Evolutionary conservation across 2,113 vertebrate species (phyloP), one percentile per base, ranked within the genome.

Genomic region (Pyrgilauda ruficollis): DNA sequence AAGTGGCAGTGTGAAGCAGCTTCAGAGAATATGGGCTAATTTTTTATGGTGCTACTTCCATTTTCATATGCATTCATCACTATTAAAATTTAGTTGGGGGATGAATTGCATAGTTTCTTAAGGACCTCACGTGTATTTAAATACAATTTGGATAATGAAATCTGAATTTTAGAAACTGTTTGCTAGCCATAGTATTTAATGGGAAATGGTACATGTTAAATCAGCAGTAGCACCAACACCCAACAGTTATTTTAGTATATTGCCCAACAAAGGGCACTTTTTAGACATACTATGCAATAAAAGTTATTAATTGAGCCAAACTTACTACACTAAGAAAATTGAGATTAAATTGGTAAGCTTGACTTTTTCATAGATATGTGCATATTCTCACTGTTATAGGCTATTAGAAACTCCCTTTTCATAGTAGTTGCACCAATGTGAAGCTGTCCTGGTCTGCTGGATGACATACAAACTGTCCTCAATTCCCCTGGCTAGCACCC

Each of bases 31-130:
- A 59, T 67, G 46, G 64, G 77, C 76, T 94, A 94, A 96, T 97
- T 98, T 97, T 94, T 68, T 92, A 77, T 95, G 93, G 93, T 93
- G 53, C 84, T 95, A 59, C 83, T 97, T 97, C 79, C 67, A 78
- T 66, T 94, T 67, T 93, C 77, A 66, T 59, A 87, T 95, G 44
- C 52, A 93, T 96, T 97, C 49, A 68, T 93, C 95, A 94, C 75
- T 90, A 93, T 87, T 93, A 96, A 95, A 97, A 93, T 94, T 79
- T 83, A 93, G 41, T 47, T 90, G 50, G 44, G 41, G 79, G 90
- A 95, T 96, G 35, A 73, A 95, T 94, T 97, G 56, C 68, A 39
- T 80, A 79, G 68, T 94, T 96, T 94, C 78, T 95, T 86, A 92
- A 94, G 93, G 67, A 90, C 39, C 33, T 96, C 7, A 6, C 68